Evolutionary conservation across 1,140 invertebrate genomes (phyloP).

Genomic region (Helicoverpa armigera): DNA sequence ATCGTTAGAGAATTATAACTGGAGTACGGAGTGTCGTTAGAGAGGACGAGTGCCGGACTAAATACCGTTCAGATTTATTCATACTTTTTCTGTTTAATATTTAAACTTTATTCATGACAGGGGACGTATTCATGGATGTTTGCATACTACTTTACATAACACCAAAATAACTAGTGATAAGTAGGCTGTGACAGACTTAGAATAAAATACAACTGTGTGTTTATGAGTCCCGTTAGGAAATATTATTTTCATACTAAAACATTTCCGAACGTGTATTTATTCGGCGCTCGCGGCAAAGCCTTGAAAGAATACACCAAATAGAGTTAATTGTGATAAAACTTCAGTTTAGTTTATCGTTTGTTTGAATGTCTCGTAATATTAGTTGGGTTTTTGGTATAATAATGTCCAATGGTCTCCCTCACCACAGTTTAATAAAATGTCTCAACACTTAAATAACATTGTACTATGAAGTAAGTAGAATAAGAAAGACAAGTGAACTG

Average conservation of each 20-base stretch:
- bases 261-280: not conserved
- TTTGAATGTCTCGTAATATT: slow-evolving; percentile 46
- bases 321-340: slow-evolving; percentile 55
- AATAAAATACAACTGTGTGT: slow-evolving; percentile 29
- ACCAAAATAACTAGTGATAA: slow-evolving; percentile 44
- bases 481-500: slow-evolving; percentile 27
- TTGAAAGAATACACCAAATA: slow-evolving; percentile 62
- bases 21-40: slow-evolving; percentile 46
- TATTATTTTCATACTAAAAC: slow-evolving; percentile 17
- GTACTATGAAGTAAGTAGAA: slow-evolving; percentile 6
- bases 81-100: slow-evolving; percentile 5
- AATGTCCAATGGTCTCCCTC: slow-evolving; percentile 1
- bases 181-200: slow-evolving; percentile 42
- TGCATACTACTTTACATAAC: slow-evolving; percentile 35
- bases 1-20: slow-evolving; percentile 56
- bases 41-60: slow-evolving; percentile 49
- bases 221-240: slow-evolving; percentile 5
- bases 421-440: slow-evolving; percentile 35
- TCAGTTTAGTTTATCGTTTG: slow-evolving; percentile 47
- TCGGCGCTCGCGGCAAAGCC: slow-evolving; percentile 52
- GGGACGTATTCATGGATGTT: slow-evolving; percentile 29
- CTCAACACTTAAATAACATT: not conserved
- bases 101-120: not conserved
- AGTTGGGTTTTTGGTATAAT: slow-evolving; percentile 42
- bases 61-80: slow-evolving; percentile 4